Evolutionary conservation across 92 coral and sea anemone species (phyloP).

Genomic region (Micromussa lordhowensis): DNA sequence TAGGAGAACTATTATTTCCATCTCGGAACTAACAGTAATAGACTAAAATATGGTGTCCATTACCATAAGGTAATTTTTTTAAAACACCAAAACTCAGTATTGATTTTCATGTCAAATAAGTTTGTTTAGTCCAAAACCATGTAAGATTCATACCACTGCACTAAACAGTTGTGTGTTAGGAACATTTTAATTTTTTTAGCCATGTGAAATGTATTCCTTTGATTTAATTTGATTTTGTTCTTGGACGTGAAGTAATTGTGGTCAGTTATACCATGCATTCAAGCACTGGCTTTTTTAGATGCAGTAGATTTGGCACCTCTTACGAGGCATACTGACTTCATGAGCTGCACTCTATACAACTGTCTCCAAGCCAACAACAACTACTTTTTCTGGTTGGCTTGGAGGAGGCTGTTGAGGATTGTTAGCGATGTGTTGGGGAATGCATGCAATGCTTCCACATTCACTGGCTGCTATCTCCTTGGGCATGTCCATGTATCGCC

Average conservation of each 20-base stretch:
- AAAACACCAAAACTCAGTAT: not conserved
- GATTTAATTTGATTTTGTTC: not conserved
- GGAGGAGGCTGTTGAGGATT: conserved; percentile 57
- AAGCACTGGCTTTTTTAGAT: not conserved
- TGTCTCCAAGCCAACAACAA: conserved; percentile 65
- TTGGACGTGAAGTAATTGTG: not conserved
- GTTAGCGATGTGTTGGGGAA: conserved; percentile 77
- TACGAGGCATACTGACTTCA: not conserved
- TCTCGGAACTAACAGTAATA: not conserved
- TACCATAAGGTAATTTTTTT: not conserved
- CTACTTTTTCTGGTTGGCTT: conserved; percentile 1
- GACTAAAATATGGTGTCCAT: too few relatives aligned
- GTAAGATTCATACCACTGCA: not conserved
- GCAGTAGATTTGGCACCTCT: not conserved
- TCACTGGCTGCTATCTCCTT: conserved; percentile 82
- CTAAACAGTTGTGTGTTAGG: not conserved
- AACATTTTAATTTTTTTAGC: not conserved
- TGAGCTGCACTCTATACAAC: conserved; percentile 32
- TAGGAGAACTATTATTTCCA: not conserved
- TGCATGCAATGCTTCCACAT: conserved; percentile 88
- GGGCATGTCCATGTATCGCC: conserved; percentile 81
- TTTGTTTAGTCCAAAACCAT: conserved; percentile 14
- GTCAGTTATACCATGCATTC: not conserved
- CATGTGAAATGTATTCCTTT: not conserved
- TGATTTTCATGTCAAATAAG: not conserved